A percentile compares a stretch with the other conserved stretches of the same genome.
Conservation (phyloP, 2,113 vertebrate species). For the Cephalopterus ornatus region DNA sequence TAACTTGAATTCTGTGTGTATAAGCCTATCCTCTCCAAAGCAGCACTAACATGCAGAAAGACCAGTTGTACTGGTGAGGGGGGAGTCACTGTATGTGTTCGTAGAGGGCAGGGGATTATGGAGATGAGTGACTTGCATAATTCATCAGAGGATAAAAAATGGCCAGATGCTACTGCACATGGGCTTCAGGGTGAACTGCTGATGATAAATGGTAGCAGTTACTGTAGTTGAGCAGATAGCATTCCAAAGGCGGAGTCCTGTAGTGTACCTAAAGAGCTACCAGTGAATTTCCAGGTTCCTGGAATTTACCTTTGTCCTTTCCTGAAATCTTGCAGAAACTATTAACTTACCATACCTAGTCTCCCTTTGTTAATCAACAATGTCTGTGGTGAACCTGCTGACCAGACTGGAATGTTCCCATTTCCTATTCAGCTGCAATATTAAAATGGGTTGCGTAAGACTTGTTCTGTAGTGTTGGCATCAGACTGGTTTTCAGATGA, state of each 20-base stretch:
- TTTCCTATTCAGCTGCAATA: conserved; percentile 26
- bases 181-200: not conserved
- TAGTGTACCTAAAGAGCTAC: not conserved
- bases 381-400: not conserved
- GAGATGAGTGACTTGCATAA: not conserved
- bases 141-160: not conserved
- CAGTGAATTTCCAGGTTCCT: not conserved
- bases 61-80: not conserved
- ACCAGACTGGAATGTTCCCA: conserved; percentile 35
- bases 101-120: not conserved
- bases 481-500: not conserved
- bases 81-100: not conserved
- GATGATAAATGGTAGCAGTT: not conserved
- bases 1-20: not conserved
- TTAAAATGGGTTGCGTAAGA: not conserved
- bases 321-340: not conserved
- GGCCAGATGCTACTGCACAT: not conserved
- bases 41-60: not conserved
- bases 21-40: not conserved
- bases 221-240: not conserved
- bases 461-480: not conserved
- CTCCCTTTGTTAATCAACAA: not conserved
- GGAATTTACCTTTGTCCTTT: not conserved
- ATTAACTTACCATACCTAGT: not conserved
- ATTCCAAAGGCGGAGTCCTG: not conserved